A percentile compares a stretch with the other conserved stretches of the same genome.
These are phyloP conservation scores for Strongylocentrotus purpuratus DNA, from an alignment of 35 echinoderm and acorn worm species.

Conservation along the genomic window DNA sequence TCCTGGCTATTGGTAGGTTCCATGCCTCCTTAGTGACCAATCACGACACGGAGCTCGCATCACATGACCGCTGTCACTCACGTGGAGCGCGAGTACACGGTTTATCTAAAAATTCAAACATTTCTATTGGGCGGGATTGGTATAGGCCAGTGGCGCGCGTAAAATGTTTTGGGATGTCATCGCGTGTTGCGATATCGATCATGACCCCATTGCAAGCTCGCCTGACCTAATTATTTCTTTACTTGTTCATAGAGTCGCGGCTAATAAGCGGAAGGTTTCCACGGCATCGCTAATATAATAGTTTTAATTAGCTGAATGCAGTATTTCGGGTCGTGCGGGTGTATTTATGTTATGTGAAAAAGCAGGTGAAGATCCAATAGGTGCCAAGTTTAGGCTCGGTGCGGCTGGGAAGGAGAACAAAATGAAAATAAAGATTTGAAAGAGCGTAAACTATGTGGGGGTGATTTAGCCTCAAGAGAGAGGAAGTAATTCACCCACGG, in stretches of 20 bases:
- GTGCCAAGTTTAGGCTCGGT: slow-evolving; percentile 10
- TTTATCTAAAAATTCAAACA: slow-evolving; percentile 42
- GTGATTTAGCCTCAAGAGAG: not conserved
- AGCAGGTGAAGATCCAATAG: slow-evolving; percentile 38
- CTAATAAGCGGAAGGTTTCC: slow-evolving; percentile 24
- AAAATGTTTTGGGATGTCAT: slow-evolving; percentile 32
- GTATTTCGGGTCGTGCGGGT: slow-evolving; percentile 28
- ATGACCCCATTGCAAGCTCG: slow-evolving; percentile 37
- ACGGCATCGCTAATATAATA: slow-evolving; percentile 49
- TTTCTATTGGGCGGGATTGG: slow-evolving; percentile 4
- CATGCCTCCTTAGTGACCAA: not conserved
- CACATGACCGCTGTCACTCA: not conserved
- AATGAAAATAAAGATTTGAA: not conserved
- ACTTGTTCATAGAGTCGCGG: slow-evolving; percentile 12
- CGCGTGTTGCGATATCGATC: slow-evolving; percentile 42
- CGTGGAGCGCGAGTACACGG: not conserved
- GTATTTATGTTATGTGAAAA: slow-evolving; percentile 47
- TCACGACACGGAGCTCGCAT: not conserved
- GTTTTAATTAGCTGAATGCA: slow-evolving; percentile 53
- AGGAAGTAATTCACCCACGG: not conserved
- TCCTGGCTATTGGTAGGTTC: not conserved
- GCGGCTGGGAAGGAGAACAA: not conserved
- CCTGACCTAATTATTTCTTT: slow-evolving; percentile 55
- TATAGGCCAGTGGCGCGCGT: not conserved
- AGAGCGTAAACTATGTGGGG: not conserved